Evolutionary conservation across 2,888 invertebrate genomes (phyloP), one percentile per base, ranked within the genome.

Genomic region (Drosophila anomelani): DNA sequence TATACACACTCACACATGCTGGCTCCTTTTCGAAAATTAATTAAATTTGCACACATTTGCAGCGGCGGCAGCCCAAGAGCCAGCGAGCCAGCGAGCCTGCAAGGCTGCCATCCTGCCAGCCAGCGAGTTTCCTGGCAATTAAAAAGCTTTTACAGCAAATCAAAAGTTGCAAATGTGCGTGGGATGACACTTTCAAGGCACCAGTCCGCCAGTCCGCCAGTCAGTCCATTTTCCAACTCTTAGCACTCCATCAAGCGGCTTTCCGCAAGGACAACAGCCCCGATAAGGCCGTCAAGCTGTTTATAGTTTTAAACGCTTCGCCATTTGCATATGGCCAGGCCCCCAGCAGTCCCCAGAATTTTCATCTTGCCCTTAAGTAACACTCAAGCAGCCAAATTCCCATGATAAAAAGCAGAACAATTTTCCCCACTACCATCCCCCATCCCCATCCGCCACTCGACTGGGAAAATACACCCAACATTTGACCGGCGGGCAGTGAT

Each of bases 91-190:
- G 51, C 49, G 29, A 68, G 64, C 46, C 2, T 39, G 51, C 49
- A 23, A 68, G 64, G 26, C 2, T 39, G 23, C 41, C 57, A 68
- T 66, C 71, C 47, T 0, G 29, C 7, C 12, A 49, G 46, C 23
- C 38, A 47, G 53, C 51, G 38, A 70, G 66, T 71, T 73, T 75
- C 68, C 58, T 63, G 59, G 79, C 87, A 88, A 88, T 86, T 86
- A 86, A 86, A 88, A 88, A 88, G 87, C 84, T 85, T 88, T 85
- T 86, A 88, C 75, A 81, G 79, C 87, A 83, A 83, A 88, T 86
- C 85, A 84, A 86, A 68, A 84, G 73, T 79, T 80, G 67, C 80
- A 51, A 81, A 84, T 81, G 76, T 68, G 76, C 59, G 49, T 60
- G 60, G 63, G 57, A 66, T 60, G 57, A 39, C 57, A 56, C 54